phyloP scores from a whole-genome alignment of 2,797 vertebrate species.

The Danio kyathit region DNA sequence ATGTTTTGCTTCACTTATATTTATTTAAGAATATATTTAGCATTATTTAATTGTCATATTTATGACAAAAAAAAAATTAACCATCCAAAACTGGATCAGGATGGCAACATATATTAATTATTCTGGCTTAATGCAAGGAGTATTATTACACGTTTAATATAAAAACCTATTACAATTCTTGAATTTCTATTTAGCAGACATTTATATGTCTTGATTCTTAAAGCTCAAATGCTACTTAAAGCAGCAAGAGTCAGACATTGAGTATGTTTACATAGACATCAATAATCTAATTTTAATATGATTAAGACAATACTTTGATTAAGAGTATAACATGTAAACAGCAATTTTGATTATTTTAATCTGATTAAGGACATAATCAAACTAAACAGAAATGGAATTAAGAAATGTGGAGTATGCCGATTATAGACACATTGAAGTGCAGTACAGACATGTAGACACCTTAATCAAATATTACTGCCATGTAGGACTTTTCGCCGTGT shows the following conservation, averaged over 20 bases:
- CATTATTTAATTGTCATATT: neutral
- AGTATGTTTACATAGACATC: too few relatives aligned
- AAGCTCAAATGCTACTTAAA: slow-evolving; percentile 11
- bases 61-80: neutral
- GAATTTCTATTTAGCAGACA: neutral
- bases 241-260: slow-evolving; percentile 5
- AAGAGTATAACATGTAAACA: too few relatives aligned
- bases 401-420: too few relatives aligned
- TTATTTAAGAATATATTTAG: neutral
- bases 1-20: neutral
- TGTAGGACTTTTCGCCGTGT: too few relatives aligned
- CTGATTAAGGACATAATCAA: too few relatives aligned
- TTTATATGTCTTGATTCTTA: neutral
- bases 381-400: too few relatives aligned
- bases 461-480: too few relatives aligned
- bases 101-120: neutral
- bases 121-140: neutral
- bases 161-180: neutral
- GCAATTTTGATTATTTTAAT: too few relatives aligned
- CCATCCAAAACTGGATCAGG: neutral
- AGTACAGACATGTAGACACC: too few relatives aligned
- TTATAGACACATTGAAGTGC: too few relatives aligned
- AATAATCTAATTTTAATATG: too few relatives aligned
- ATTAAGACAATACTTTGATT: too few relatives aligned
- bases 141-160: neutral